phyloP scores from a whole-genome alignment of 1,140 invertebrate species.

The Luehdorfia chinensis region DNA sequence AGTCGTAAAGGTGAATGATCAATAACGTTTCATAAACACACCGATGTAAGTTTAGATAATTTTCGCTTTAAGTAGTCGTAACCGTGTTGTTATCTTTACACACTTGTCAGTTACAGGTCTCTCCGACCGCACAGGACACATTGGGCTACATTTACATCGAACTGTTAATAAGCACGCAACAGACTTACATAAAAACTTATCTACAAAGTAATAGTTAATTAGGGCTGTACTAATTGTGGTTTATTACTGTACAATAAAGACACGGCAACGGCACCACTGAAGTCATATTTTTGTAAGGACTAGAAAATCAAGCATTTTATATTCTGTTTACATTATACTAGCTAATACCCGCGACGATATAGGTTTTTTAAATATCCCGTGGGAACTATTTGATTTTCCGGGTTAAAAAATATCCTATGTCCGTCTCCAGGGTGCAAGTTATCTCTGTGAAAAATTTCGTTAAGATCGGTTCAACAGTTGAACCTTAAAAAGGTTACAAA shows the following conservation, averaged over 20 bases:
- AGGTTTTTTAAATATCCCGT: no score
- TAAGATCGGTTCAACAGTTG: no score
- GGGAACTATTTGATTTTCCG: no score
- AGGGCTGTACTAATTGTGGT: conserved; percentile 57
- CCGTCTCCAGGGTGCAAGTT: no score
- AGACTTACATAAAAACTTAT: conserved; percentile 55
- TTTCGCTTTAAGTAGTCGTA: not conserved
- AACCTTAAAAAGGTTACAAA: no score
- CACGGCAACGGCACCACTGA: not conserved
- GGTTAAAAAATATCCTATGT: no score
- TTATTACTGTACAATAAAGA: conserved; percentile 39
- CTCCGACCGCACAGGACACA: conserved; percentile 14
- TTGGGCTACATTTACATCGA: conserved; percentile 35
- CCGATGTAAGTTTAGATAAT: conserved; percentile 18
- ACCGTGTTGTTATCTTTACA: conserved; percentile 9
- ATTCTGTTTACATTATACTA: no score
- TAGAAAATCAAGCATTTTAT: not conserved
- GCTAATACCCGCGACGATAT: no score
- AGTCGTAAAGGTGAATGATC: not conserved
- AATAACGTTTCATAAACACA: not conserved
- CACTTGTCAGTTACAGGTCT: not conserved
- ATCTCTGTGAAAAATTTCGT: no score
- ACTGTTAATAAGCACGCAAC: conserved; percentile 48
- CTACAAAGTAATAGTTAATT: conserved; percentile 55
- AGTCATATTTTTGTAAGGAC: not conserved